phyloP scores from a whole-genome alignment of 2,113 vertebrate genomes.

The Solenodon paradoxus region DNA sequence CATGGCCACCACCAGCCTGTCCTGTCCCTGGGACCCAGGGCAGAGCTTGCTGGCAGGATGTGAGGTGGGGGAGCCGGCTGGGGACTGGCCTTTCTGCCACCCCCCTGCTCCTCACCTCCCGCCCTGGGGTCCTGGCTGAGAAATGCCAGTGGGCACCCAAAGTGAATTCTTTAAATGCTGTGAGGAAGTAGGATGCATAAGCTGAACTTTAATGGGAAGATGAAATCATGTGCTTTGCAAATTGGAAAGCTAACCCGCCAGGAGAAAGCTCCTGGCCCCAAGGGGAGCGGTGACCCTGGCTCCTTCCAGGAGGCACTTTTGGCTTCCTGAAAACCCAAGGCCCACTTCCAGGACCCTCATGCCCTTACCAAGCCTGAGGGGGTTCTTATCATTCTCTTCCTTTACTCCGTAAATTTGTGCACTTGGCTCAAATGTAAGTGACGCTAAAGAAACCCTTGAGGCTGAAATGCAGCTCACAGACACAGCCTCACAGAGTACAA shows the following conservation, averaged over 20 bases:
- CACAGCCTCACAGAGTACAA: not conserved
- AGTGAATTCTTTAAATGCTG: not conserved
- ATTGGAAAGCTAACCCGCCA: slow-evolving; percentile 45
- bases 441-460: not conserved
- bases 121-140: not conserved
- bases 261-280: no score
- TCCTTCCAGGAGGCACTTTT: fast-evolving
- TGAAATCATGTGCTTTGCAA: slow-evolving; percentile 60
- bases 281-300: no score
- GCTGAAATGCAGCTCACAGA: not conserved
- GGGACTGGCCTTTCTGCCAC: no score
- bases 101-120: no score
- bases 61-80: no score
- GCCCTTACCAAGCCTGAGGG: not conserved
- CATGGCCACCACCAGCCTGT: no score
- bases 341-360: not conserved
- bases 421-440: not conserved
- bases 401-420: not conserved
- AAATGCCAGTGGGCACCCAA: slow-evolving; percentile 8
- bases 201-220: slow-evolving; percentile 54
- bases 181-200: slow-evolving; percentile 26
- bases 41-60: no score
- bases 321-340: not conserved
- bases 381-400: not conserved
- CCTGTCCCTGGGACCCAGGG: no score